phyloP scores from a whole-genome alignment of 2,113 vertebrate species.

The Cynocephalus volans region DNA sequence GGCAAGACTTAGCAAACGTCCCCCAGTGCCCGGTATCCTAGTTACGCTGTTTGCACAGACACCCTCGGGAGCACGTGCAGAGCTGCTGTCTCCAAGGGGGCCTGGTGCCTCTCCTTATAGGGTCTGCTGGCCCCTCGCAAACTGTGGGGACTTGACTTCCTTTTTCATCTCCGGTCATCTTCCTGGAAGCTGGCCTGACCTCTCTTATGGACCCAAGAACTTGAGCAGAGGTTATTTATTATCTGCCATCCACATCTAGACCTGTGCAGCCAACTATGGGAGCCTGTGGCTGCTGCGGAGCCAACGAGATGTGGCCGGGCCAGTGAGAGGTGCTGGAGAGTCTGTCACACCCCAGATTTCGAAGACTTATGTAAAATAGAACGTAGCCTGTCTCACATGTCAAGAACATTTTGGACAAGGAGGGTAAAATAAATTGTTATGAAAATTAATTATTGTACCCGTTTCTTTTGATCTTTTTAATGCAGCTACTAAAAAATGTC shows the following conservation, averaged over 20 bases:
- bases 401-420: background rate
- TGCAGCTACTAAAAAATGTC: background rate
- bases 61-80: background rate
- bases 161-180: background rate
- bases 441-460: background rate
- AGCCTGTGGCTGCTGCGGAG: background rate
- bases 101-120: too few species aligned
- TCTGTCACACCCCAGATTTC: background rate
- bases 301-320: background rate
- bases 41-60: background rate
- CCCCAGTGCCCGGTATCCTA: background rate
- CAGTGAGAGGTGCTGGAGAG: background rate
- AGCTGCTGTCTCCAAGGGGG: accelerated
- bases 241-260: background rate
- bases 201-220: background rate
- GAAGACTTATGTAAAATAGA: background rate
- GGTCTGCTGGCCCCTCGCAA: too few species aligned
- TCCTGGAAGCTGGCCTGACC: background rate
- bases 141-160: background rate
- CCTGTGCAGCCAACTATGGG: background rate
- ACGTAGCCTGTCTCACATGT: too few species aligned
- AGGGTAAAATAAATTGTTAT: background rate
- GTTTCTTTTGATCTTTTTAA: background rate
- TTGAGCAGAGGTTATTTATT: background rate
- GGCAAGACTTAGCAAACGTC: slow-evolving; percentile 45